Evolutionary conservation across 1,140 invertebrate genomes (phyloP).

Genomic region (Oscheius sp.): DNA sequence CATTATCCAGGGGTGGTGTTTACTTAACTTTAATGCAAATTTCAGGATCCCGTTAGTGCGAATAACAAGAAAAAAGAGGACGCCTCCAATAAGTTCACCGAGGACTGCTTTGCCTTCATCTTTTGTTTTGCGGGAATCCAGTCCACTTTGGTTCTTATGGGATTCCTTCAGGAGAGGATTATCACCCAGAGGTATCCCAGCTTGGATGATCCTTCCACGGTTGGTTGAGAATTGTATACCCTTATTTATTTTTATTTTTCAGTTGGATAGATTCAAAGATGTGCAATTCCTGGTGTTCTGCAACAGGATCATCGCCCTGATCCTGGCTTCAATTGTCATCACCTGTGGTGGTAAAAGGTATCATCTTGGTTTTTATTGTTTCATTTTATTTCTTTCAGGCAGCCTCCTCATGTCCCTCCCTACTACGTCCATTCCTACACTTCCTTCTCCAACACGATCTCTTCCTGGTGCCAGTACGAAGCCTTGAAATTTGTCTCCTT

Average conservation of each 20-base stretch:
- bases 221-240: background rate
- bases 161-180: constrained; percentile 56
- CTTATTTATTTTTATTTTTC: constrained; percentile 1
- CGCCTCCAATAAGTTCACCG: constrained; percentile 26
- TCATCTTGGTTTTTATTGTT: background rate
- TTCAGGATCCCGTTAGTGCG: too few relatives aligned
- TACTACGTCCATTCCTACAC: constrained; percentile 94
- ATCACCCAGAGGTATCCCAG: constrained; percentile 50
- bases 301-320: constrained; percentile 51
- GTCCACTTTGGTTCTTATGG: constrained; percentile 52
- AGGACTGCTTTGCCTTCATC: constrained; percentile 42
- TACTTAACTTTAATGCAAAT: too few relatives aligned
- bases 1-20: too few relatives aligned
- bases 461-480: constrained; percentile 99
- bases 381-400: constrained; percentile 46
- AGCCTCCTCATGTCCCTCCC: constrained; percentile 68
- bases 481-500: constrained; percentile 97
- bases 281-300: constrained; percentile 57
- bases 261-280: constrained; percentile 51
- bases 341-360: background rate
- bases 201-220: constrained; percentile 10
- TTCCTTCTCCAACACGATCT: constrained; percentile 95
- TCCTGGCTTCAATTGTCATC: constrained; percentile 44
- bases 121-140: constrained; percentile 53
- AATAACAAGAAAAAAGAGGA: background rate